Percentiles rank a stretch among this genome's conserved stretches.
Evolutionary conservation across 2,888 invertebrate species (phyloP).

Genomic region (Polyommatus iphigenia): DNA sequence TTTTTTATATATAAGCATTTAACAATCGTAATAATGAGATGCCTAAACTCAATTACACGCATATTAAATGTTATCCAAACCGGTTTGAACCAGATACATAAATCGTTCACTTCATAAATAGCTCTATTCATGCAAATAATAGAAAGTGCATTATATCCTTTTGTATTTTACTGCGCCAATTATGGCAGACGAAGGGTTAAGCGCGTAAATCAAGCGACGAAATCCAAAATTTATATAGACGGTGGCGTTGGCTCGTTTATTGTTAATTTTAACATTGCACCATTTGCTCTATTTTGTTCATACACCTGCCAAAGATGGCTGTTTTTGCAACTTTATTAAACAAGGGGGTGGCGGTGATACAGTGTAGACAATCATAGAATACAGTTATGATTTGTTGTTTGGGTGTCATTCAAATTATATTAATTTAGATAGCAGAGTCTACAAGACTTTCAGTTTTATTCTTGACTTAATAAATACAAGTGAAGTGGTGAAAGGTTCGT

Average conservation of each 20-base stretch:
- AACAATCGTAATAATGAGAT: constrained; percentile 6
- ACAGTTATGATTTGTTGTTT: background rate
- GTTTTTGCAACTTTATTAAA: background rate
- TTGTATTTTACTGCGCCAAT: constrained; percentile 65
- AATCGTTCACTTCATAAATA: constrained; percentile 49
- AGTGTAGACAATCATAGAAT: background rate
- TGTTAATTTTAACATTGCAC: constrained; percentile 59
- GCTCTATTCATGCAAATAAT: constrained; percentile 42
- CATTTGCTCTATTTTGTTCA: constrained; percentile 47
- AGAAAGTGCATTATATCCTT: constrained; percentile 53
- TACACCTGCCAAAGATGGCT: constrained; percentile 3
- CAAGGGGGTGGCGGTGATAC: background rate
- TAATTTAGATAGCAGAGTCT: background rate
- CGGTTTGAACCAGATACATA: constrained; percentile 43
- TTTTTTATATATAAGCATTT: background rate
- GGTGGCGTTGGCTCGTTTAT: constrained; percentile 46
- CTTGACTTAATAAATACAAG: background rate
- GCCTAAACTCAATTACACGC: constrained; percentile 32
- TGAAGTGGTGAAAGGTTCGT: background rate
- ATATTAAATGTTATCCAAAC: constrained; percentile 38
- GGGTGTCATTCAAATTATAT: background rate
- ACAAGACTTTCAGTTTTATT: background rate
- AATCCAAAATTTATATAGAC: constrained; percentile 70
- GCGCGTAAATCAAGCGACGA: constrained; percentile 62
- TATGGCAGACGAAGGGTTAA: constrained; percentile 53